Conservation (phyloP, 2,888 invertebrate species). For the Mythimna albipuncta region DNA sequence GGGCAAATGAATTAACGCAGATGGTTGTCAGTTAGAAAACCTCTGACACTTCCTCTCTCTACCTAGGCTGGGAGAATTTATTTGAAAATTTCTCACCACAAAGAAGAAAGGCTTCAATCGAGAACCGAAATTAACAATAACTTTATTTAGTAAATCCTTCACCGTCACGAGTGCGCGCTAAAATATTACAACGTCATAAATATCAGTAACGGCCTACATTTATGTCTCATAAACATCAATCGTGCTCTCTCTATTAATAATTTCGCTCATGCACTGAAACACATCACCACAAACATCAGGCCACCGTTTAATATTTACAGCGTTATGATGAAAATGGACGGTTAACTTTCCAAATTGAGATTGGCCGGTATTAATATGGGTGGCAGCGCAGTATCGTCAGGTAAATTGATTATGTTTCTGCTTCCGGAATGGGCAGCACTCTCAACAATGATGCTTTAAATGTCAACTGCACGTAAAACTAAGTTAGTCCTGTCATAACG, state of each 20-base stretch:
- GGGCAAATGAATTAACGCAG: too few relatives aligned
- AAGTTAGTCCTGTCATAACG: slow-evolving; percentile 41
- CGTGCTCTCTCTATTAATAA: slow-evolving; percentile 32
- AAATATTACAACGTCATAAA: slow-evolving; percentile 35
- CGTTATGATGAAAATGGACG: slow-evolving; percentile 49
- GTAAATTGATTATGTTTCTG: slow-evolving; percentile 68
- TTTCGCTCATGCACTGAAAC: slow-evolving; percentile 5
- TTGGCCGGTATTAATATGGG: slow-evolving; percentile 42
- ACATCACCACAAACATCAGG: slow-evolving; percentile 14
- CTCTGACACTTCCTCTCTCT: too few relatives aligned
- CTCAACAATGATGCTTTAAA: slow-evolving; percentile 60
- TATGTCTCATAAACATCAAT: slow-evolving; percentile 39
- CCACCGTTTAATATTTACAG: slow-evolving; percentile 19
- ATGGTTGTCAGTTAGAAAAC: too few relatives aligned
- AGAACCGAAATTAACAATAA: slow-evolving; percentile 17
- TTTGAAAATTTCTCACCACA: too few relatives aligned
- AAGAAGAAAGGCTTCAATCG: neutral
- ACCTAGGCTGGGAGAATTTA: too few relatives aligned
- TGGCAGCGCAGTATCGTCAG: slow-evolving; percentile 32
- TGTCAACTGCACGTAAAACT: slow-evolving; percentile 59
- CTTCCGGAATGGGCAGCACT: slow-evolving; percentile 48
- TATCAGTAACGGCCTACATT: slow-evolving; percentile 2
- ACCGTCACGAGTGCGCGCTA: slow-evolving; percentile 2
- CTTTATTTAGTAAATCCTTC: slow-evolving; percentile 20
- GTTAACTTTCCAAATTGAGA: slow-evolving; percentile 53